Evolutionary conservation across 2,113 vertebrate genomes (phyloP).

Genomic region (Lontra canadensis): DNA sequence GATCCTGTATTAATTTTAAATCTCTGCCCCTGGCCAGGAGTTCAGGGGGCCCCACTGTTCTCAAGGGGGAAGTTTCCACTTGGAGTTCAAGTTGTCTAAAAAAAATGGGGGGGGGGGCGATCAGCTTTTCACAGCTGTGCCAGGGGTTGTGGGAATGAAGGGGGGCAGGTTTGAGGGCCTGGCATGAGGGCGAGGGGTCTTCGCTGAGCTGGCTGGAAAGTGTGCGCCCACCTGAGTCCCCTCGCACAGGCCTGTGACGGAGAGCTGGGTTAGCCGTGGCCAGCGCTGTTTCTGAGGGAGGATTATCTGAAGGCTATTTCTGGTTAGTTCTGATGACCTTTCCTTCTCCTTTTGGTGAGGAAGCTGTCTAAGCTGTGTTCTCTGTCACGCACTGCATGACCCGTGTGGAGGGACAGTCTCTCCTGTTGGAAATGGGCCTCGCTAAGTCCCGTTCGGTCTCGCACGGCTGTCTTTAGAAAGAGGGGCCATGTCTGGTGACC

Average conservation of each 20-base stretch:
- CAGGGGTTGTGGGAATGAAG: background rate
- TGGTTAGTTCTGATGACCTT: slow-evolving; percentile 2
- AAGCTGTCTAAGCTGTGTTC: background rate
- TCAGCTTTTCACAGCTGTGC: background rate
- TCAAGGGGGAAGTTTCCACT: slow-evolving; percentile 53
- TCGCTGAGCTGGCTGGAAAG: background rate
- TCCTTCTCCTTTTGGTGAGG: slow-evolving; percentile 60
- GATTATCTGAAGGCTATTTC: slow-evolving; percentile 53
- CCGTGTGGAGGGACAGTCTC: background rate
- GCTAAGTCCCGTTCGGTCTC: background rate
- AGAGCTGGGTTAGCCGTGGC: fast-evolving
- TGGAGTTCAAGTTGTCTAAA: slow-evolving; percentile 36
- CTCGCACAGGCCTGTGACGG: background rate
- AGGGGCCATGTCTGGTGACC: fast-evolving
- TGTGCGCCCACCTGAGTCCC: fast-evolving
- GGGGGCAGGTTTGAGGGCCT: background rate
- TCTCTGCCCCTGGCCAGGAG: slow-evolving; percentile 27
- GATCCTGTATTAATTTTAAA: slow-evolving; percentile 61
- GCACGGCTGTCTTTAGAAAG: background rate
- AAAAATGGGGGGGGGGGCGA: slow-evolving; percentile 11
- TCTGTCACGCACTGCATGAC: fast-evolving
- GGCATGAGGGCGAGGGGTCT: background rate
- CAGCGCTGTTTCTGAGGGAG: background rate
- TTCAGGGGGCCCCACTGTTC: slow-evolving; percentile 28
- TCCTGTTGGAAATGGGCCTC: background rate